Base-by-base conservation (phyloP, 2,888 invertebrate genomes). In the Hecatera dysodea region DNA sequence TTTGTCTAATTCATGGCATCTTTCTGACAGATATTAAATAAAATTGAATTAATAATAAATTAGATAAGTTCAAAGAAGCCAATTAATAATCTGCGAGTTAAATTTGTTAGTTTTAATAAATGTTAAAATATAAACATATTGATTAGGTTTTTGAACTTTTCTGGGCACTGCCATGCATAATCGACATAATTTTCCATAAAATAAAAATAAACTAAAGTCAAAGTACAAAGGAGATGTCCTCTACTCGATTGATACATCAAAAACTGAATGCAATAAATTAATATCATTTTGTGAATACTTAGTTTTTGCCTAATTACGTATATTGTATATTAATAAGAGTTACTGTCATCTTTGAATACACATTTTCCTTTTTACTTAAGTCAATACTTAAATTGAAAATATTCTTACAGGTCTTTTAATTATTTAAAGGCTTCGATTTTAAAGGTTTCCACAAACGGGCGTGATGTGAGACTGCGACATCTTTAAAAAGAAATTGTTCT, bases 181-280 rank as follows among this genome's bases (percentile, higher is more conserved):
- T 27, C 22, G 5, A 29, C 5, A 7, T 11, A 12, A 56, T 72
- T 44, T 52, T 12, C 52, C 2, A 52, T 44, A 44, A 8, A 22
- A n/a, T 2, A 60, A 55, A 27, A 60, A 19, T 62, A 52, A 17
- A 39, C 17, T 59, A 53, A 1, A 46, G 11, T 50, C 52, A 44
- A 61, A 46, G 22, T 59, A 59, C 42, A 70, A 70, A 64, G 11
- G 11, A 46, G 24, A 52, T 61, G 33, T 57, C 60, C 36, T 71
- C 27, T 52, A 48, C 39, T 64, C 42, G 50, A 61, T 52, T 61
- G 33, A 71, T 56, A 50, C 29, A 36, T 39, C 17, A 53, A 53
- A 17, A 50, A 19, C 19, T 39, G 29, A 63, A 39, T 44, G 61
- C 22, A 52, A 61, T 52, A 52, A 77, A 22, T 64, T 12, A 78